Conservation (phyloP, 2,113 vertebrate genomes). For the Mionectes macconnelli region DNA sequence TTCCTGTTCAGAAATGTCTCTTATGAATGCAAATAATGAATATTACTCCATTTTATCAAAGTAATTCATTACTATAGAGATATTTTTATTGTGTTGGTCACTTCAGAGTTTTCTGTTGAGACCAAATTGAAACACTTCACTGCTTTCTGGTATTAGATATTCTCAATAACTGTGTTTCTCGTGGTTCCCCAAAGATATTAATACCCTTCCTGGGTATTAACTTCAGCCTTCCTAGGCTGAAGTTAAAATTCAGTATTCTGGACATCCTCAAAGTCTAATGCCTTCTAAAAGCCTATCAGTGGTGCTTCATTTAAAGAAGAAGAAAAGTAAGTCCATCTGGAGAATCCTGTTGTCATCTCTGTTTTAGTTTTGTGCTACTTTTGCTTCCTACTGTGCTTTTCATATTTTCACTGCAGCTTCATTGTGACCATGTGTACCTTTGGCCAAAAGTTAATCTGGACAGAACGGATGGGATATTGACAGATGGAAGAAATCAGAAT, state of each 20-base stretch:
- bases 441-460: background rate
- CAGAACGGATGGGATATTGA: background rate
- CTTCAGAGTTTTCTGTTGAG: background rate
- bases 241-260: background rate
- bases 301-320: background rate
- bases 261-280: background rate
- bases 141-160: background rate
- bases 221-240: no score
- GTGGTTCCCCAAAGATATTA: background rate
- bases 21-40: background rate
- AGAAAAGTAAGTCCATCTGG: background rate
- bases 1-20: background rate
- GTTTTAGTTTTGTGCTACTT: background rate
- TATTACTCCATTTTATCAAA: constrained; percentile 25
- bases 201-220: background rate
- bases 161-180: background rate
- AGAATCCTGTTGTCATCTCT: background rate
- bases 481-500: background rate
- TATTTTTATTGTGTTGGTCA: background rate
- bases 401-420: background rate
- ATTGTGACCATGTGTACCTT: background rate
- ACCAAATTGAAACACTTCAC: background rate
- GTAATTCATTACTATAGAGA: background rate
- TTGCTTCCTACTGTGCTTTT: background rate
- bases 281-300: background rate